These are phyloP conservation scores for Oppia nitens DNA, from an alignment of 1,140 invertebrate genomes.

Conservation along the genomic window DNA sequence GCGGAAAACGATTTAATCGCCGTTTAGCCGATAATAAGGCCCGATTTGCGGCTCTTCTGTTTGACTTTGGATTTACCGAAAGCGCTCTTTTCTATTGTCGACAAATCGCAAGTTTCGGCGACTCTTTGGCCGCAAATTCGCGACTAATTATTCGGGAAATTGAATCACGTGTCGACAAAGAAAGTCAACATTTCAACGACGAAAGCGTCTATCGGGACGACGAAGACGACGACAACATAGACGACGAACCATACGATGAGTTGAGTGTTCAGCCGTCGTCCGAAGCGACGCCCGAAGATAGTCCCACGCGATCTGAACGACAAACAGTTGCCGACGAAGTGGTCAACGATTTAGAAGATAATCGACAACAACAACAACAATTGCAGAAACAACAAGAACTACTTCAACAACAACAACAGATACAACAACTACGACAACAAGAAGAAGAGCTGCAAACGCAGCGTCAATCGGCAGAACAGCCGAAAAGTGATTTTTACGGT, in stretches of 20 bases:
- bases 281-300: no score
- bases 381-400: not conserved
- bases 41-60: conserved; percentile 10
- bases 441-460: no score
- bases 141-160: not conserved
- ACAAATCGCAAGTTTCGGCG: not conserved
- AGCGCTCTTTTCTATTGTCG: conserved; percentile 10
- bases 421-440: no score
- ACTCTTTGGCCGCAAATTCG: not conserved
- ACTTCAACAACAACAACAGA: no score
- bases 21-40: conserved; percentile 6
- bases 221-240: not conserved
- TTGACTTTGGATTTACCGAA: conserved; percentile 13
- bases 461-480: no score
- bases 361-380: not conserved
- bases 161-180: not conserved
- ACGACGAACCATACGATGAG: not conserved
- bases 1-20: conserved; percentile 3
- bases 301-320: not conserved
- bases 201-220: not conserved
- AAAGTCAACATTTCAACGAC: not conserved
- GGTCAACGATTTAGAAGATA: not conserved
- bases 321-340: not conserved
- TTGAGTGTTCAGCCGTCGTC: not conserved
- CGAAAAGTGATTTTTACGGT: no score